These are phyloP conservation scores for Microctenopoma lineatum DNA, from an alignment of 2,797 vertebrate species.

Conservation along the genomic window DNA sequence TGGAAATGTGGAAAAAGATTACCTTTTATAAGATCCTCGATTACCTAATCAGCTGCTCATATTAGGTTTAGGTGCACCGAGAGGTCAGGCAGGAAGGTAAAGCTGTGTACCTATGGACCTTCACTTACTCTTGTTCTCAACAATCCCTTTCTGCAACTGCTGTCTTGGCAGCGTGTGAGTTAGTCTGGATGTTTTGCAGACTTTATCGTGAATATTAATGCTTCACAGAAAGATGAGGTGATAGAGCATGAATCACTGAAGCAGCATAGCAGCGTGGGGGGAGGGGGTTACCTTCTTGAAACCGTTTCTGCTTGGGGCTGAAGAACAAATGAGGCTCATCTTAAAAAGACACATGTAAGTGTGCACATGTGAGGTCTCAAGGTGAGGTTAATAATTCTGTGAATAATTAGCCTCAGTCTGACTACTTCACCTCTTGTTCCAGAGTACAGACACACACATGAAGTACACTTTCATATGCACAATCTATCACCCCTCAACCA, in stretches of 20 bases:
- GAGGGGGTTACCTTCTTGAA: slow-evolving; percentile 27
- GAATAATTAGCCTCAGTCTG: slow-evolving; percentile 45
- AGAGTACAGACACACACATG: not conserved
- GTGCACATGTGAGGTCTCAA: slow-evolving; percentile 40
- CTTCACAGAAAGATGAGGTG: slow-evolving; percentile 41
- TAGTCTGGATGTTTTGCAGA: slow-evolving; percentile 35
- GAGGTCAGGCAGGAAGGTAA: slow-evolving; percentile 54
- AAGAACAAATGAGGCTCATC: slow-evolving; percentile 8
- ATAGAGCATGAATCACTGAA: slow-evolving; percentile 34
- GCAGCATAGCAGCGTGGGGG: slow-evolving; percentile 7
- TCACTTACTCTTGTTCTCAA: not conserved
- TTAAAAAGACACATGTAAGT: slow-evolving; percentile 25
- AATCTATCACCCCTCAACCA: slow-evolving; percentile 5
- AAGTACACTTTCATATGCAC: slow-evolving; percentile 18
- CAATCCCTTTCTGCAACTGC: slow-evolving; percentile 4
- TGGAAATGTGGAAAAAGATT: slow-evolving; percentile 49
- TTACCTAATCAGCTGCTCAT: slow-evolving; percentile 60
- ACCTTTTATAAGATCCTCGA: slow-evolving; percentile 46
- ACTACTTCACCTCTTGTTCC: slow-evolving; percentile 36
- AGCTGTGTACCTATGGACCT: slow-evolving; percentile 39
- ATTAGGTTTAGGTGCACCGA: slow-evolving; percentile 55
- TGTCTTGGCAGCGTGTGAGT: slow-evolving; percentile 25
- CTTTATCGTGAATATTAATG: slow-evolving; percentile 26
- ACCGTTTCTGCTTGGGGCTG: slow-evolving; percentile 9
- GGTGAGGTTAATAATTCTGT: slow-evolving; percentile 30